Evolutionary conservation across 2,113 vertebrate species (phyloP).

Genomic region (Parus major): DNA sequence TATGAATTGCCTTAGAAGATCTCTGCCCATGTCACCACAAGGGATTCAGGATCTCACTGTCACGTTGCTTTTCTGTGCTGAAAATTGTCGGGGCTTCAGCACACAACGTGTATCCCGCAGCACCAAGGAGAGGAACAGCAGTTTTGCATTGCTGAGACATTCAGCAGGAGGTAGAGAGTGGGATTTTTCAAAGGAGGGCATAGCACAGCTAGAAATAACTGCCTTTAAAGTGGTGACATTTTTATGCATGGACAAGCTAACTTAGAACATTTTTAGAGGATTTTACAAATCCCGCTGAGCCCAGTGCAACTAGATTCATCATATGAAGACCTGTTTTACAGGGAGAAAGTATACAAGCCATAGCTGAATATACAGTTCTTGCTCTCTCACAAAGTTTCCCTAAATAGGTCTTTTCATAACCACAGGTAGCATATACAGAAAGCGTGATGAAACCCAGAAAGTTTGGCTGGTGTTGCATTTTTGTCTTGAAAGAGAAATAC

Average conservation of each 20-base stretch:
- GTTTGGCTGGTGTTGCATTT: slow-evolving; percentile 1
- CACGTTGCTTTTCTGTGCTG: not conserved
- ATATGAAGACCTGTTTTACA: not conserved
- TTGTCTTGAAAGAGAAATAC: not conserved
- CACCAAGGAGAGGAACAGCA: not conserved
- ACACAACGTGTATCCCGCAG: accelerated
- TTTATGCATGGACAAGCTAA: slow-evolving; percentile 56
- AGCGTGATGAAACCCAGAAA: not conserved
- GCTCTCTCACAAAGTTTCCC: not conserved
- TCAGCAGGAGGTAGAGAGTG: slow-evolving; percentile 38
- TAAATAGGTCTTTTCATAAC: slow-evolving; percentile 16
- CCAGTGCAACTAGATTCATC: slow-evolving; percentile 5
- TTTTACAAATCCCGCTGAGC: slow-evolving; percentile 50
- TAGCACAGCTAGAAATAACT: slow-evolving; percentile 60
- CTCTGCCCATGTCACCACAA: not conserved
- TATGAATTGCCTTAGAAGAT: not conserved
- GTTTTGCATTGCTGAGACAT: slow-evolving; percentile 7
- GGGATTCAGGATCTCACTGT: not conserved
- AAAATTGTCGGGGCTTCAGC: not conserved
- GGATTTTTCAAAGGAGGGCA: slow-evolving; percentile 59
- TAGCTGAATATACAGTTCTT: not conserved
- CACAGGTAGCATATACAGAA: not conserved
- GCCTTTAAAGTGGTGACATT: slow-evolving; percentile 52
- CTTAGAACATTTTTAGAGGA: slow-evolving; percentile 48
- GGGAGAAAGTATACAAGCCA: not conserved